A percentile compares a stretch with the other conserved stretches of the same genome.
These are phyloP conservation scores for Channa striata DNA, from an alignment of 2,797 vertebrate species.

Conservation along the genomic window DNA sequence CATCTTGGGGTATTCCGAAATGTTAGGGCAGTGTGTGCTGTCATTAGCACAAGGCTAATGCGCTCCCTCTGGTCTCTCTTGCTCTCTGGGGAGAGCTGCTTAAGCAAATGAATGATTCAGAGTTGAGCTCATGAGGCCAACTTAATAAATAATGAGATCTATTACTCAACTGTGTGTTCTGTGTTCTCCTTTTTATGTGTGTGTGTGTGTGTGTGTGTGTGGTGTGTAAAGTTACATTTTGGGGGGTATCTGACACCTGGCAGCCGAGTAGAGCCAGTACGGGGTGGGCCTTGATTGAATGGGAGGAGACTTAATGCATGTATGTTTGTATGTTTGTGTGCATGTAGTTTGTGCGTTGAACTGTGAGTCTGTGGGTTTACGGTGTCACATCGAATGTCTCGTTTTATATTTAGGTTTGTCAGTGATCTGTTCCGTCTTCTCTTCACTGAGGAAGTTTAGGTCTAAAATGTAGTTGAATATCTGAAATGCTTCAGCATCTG, in stretches of 20 bases:
- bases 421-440: neutral
- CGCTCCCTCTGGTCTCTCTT: conserved; percentile 50
- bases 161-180: conserved; percentile 87
- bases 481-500: neutral
- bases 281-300: conserved; percentile 56
- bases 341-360: conserved; percentile 16
- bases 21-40: conserved; percentile 40
- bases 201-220: conserved; percentile 50
- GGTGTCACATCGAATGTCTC: neutral
- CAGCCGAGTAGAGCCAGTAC: conserved; percentile 47
- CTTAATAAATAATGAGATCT: conserved; percentile 94
- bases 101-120: conserved; percentile 96
- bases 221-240: conserved; percentile 81
- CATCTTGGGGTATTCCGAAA: conserved; percentile 63
- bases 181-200: conserved; percentile 38
- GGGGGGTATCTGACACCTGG: conserved; percentile 78
- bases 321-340: conserved; percentile 15
- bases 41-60: conserved; percentile 69
- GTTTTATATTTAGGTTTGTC: neutral
- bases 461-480: neutral
- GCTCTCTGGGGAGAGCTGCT: conserved; percentile 81
- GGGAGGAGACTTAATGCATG: conserved; percentile 38
- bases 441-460: neutral
- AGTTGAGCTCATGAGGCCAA: conserved; percentile 88
- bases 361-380: neutral